Base-by-base conservation (phyloP, 2,888 invertebrate genomes). In the Ptycholaimellus sp. region DNA sequence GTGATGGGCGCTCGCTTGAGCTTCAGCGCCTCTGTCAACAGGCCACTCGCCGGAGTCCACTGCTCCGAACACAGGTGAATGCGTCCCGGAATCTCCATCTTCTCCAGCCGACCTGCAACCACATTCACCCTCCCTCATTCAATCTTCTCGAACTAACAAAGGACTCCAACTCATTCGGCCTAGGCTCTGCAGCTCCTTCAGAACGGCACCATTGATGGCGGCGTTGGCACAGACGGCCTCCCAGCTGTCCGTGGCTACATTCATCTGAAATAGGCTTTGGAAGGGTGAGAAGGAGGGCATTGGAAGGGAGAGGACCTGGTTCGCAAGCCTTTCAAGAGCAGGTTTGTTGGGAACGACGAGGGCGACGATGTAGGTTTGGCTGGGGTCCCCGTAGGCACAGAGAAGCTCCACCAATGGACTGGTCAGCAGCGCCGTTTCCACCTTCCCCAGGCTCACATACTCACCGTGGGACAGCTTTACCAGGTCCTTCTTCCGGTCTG, bases 401-500 rank as follows among this genome's bases (percentile, higher is more conserved):
- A 93, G 77, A 64, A 93, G 93, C 61, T 96, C 93, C 35, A 96
- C 76, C 23, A 85, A 63, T 7, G 85, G 75, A 52, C 79, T 82
- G 9, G 87, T 83, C 62, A 90, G 85, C 50, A 96, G 65, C 57
- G 80, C 79, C 0, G 87, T 74, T 59, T 96, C 96, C 28, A 49
- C 30, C 43, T 48, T 48, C 42, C 50, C 87, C 34, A 96, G 68
- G 0, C 90, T 90, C 17, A 96, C 81, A 62, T 96, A 96, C 64
- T 96, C 96, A 44, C 96, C 96, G 21, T 81, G 77, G 62, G 93
- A 85, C 36, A 96, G 69, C 62, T 96, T 96, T 28, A 96, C 85
- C 48, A 96, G 69, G 66, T 96, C 96, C 66, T 96, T 96, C 67
- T 93, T 96, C 49, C 96, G 79, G 64, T 96, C 90, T 87, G 63